Evolutionary conservation across 2,113 vertebrate species (phyloP).

Genomic region (Tragulus kanchil): DNA sequence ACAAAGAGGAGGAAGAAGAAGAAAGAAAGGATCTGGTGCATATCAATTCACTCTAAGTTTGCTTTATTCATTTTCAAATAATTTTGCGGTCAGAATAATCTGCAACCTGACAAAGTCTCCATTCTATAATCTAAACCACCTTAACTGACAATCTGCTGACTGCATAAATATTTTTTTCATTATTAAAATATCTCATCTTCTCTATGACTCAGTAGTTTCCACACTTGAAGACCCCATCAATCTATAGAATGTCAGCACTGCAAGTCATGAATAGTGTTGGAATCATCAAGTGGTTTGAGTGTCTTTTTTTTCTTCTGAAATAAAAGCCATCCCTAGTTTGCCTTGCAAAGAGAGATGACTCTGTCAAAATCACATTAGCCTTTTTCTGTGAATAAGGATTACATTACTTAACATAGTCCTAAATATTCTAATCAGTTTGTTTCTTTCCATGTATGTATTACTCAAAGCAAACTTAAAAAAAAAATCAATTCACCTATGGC

Average conservation of each 20-base stretch:
- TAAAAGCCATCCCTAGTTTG: conserved; percentile 41
- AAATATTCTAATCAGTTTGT: conserved; percentile 15
- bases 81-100: conserved; percentile 67
- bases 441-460: neutral
- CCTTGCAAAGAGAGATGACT: conserved; percentile 48
- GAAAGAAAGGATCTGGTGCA: neutral
- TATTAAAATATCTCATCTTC: conserved; percentile 68
- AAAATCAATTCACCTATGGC: neutral
- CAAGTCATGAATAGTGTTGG: conserved; percentile 61
- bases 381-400: conserved; percentile 50
- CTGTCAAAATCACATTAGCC: conserved; percentile 35
- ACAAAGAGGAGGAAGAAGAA: neutral
- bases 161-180: conserved; percentile 74
- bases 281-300: conserved; percentile 41
- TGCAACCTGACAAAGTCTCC: conserved; percentile 64
- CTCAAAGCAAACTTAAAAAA: neutral
- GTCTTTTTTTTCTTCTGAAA: conserved; percentile 11
- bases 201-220: conserved; percentile 70
- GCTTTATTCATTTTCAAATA: conserved; percentile 49
- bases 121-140: conserved; percentile 71
- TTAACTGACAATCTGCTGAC: conserved; percentile 74
- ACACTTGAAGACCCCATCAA: conserved; percentile 62
- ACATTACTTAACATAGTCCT: conserved; percentile 38
- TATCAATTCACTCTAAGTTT: conserved; percentile 61
- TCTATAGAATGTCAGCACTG: conserved; percentile 46